phyloP scores from a whole-genome alignment of 1,140 invertebrate species.

The Lutraria rhynchaena region DNA sequence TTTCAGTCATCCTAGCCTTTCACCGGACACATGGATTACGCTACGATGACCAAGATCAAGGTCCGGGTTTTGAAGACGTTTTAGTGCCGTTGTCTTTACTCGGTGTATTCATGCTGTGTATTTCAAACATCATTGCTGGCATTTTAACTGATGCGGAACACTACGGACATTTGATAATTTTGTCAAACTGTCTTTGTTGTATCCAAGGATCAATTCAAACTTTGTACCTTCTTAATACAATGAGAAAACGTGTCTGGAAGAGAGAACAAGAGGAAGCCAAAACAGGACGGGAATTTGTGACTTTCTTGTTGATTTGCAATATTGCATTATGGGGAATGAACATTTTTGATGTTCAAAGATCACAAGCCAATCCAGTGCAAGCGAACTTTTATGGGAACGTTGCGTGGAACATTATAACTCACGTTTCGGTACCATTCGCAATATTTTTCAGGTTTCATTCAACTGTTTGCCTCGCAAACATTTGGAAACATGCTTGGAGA shows the following conservation, averaged over 20 bases:
- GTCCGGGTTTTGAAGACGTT: conserved; percentile 92
- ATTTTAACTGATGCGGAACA: conserved; percentile 86
- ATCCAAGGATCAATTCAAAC: conserved; percentile 94
- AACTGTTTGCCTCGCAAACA: conserved; percentile 78
- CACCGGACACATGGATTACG: conserved; percentile 64
- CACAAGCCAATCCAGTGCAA: conserved; percentile 74
- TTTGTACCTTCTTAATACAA: conserved; percentile 88
- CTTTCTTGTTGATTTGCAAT: conserved; percentile 97
- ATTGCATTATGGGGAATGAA: conserved; percentile 78
- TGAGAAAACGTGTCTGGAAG: conserved; percentile 91
- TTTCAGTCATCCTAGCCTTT: conserved; percentile 67
- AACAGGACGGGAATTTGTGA: conserved; percentile 96
- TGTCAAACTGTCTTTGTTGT: conserved; percentile 84
- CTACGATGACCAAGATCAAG: conserved; percentile 41
- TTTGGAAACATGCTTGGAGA: conserved; percentile 80
- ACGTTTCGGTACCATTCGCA: conserved; percentile 75
- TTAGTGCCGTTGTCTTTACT: conserved; percentile 94
- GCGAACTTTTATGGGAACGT: conserved; percentile 72
- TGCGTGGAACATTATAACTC: conserved; percentile 77
- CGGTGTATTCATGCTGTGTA: conserved; percentile 94
- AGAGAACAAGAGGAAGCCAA: conserved; percentile 96
- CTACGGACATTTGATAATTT: conserved; percentile 66
- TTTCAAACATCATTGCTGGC: conserved; percentile 96
- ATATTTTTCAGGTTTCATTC: conserved; percentile 80
- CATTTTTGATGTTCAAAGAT: conserved; percentile 74